phyloP scores from a whole-genome alignment of 2,797 vertebrate species.

The Alca torda region DNA sequence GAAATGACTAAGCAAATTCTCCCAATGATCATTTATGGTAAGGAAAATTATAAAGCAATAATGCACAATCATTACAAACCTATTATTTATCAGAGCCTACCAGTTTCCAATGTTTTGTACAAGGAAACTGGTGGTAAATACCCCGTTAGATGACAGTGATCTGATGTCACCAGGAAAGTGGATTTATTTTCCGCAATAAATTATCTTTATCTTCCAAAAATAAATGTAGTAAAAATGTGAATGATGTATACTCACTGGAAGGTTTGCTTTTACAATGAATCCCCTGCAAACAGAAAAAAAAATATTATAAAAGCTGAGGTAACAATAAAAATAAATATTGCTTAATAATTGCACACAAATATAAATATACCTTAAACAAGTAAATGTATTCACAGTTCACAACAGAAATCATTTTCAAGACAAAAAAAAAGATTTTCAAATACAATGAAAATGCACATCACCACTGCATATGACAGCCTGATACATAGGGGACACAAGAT shows the following conservation, averaged over 20 bases:
- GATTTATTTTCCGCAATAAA: neutral
- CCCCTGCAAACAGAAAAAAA: conserved; percentile 63
- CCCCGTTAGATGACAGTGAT: neutral
- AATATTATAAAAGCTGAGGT: neutral
- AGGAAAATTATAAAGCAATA: neutral
- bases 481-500: neutral
- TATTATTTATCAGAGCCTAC: neutral
- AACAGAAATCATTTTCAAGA: neutral
- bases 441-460: neutral
- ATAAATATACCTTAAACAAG: neutral
- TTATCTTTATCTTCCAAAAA: neutral
- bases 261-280: conserved; percentile 67
- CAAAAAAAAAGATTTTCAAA: neutral
- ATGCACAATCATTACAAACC: neutral
- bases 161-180: neutral
- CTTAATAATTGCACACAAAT: neutral
- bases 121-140: neutral
- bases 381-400: neutral
- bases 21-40: neutral
- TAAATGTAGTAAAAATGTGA: neutral
- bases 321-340: neutral
- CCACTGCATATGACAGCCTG: neutral
- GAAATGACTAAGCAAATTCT: neutral
- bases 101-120: neutral
- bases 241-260: conserved; percentile 59